Conservation (phyloP, 1,140 invertebrate genomes). For the Brachionus asplanchnoidis region DNA sequence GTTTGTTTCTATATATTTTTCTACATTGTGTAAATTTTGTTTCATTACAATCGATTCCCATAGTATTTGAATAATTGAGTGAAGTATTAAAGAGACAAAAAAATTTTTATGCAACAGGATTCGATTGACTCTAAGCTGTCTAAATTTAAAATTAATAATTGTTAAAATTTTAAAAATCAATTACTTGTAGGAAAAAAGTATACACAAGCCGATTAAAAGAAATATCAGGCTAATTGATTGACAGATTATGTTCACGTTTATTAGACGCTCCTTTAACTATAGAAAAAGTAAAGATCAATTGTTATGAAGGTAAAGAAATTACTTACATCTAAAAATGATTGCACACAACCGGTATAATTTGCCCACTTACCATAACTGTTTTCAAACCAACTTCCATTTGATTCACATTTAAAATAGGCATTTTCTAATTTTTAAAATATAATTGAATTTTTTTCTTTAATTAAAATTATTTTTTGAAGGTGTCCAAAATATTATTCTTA, state of each 20-base stretch:
- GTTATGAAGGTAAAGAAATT: background rate
- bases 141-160: background rate
- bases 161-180: background rate
- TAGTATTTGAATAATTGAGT: conserved; percentile 20
- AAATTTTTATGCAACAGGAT: conserved; percentile 34
- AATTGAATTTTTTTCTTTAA: background rate
- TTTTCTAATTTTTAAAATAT: background rate
- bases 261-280: conserved; percentile 16
- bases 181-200: conserved; percentile 26
- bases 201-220: background rate
- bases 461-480: no score
- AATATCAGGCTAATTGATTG: conserved; percentile 28
- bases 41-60: conserved; percentile 40
- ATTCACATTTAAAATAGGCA: conserved; percentile 32
- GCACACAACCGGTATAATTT: background rate
- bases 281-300: background rate
- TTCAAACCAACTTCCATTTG: background rate
- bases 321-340: conserved; percentile 5
- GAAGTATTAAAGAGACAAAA: background rate
- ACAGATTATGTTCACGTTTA: conserved; percentile 30
- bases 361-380: conserved; percentile 31
- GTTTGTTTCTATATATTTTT: conserved; percentile 26
- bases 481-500: no score
- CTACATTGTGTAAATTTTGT: background rate
- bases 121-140: conserved; percentile 4